These are phyloP conservation scores for Schizothorax lantsangensis DNA, from an alignment of 2,797 vertebrate species.

Conservation along the genomic window DNA sequence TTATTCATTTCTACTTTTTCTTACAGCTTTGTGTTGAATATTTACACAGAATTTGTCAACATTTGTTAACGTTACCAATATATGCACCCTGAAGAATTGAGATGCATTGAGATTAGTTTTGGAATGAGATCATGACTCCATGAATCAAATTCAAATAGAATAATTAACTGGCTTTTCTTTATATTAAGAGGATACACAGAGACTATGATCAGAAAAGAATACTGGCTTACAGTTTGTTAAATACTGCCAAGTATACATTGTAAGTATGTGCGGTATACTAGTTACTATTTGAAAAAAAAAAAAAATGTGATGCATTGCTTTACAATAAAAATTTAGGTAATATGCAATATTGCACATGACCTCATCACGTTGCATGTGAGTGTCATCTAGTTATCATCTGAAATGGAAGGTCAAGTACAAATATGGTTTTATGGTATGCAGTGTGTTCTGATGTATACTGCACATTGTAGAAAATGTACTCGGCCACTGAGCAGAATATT, in stretches of 20 bases:
- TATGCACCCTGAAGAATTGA: not conserved
- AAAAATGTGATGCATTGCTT: not conserved
- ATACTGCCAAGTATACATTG: not conserved
- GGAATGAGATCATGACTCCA: not conserved
- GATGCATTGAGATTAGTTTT: not conserved
- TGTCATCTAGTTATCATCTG: not conserved
- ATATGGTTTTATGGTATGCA: not conserved
- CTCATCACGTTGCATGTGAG: not conserved
- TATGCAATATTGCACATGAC: not conserved
- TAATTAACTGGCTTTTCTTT: not conserved
- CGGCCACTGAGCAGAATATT: not conserved
- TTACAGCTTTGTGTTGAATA: not conserved
- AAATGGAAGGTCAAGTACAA: not conserved
- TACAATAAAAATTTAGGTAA: not conserved
- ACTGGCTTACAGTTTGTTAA: no score
- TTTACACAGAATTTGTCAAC: not conserved
- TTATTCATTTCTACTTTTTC: constrained; percentile 2
- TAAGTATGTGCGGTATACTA: not conserved
- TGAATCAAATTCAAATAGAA: not conserved
- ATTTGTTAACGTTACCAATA: no score
- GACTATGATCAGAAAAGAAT: not conserved
- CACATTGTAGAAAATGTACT: not conserved
- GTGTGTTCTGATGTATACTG: not conserved
- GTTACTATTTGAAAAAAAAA: not conserved
- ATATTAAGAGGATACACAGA: not conserved